Evolutionary conservation across 2,113 vertebrate species (phyloP).

Genomic region (Eurystomus gularis): DNA sequence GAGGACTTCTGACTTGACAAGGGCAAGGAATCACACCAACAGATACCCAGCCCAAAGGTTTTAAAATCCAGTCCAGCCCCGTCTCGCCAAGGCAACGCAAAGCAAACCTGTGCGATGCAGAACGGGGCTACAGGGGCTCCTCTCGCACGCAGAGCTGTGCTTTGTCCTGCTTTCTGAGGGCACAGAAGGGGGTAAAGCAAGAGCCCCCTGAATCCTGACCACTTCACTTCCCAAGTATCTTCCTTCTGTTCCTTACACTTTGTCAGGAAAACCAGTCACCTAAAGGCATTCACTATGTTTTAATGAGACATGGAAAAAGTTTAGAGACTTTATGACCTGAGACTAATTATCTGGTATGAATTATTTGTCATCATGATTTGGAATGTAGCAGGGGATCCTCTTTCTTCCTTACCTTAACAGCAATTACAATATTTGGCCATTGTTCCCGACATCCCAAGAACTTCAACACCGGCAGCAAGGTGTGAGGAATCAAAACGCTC

Average conservation of each 20-base stretch:
- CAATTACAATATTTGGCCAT: not conserved
- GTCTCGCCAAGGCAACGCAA: not conserved
- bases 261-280: not conserved
- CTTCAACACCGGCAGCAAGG: not conserved
- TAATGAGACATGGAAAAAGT: not conserved
- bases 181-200: not conserved
- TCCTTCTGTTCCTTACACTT: not conserved
- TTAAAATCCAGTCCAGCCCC: not conserved
- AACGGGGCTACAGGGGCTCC: not conserved
- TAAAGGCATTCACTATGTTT: not conserved
- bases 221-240: not conserved
- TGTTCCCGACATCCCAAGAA: not conserved
- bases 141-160: not conserved
- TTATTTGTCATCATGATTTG: not conserved
- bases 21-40: not conserved
- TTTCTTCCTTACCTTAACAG: not conserved
- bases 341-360: not conserved
- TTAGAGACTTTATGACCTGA: not conserved
- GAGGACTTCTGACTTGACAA: not conserved
- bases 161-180: not conserved
- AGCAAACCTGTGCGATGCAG: not conserved
- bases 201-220: not conserved
- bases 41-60: not conserved
- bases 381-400: not conserved
- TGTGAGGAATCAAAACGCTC: accelerated